Base-by-base conservation (phyloP, 1,140 invertebrate genomes). In the Drosophila gunungcola region DNA sequence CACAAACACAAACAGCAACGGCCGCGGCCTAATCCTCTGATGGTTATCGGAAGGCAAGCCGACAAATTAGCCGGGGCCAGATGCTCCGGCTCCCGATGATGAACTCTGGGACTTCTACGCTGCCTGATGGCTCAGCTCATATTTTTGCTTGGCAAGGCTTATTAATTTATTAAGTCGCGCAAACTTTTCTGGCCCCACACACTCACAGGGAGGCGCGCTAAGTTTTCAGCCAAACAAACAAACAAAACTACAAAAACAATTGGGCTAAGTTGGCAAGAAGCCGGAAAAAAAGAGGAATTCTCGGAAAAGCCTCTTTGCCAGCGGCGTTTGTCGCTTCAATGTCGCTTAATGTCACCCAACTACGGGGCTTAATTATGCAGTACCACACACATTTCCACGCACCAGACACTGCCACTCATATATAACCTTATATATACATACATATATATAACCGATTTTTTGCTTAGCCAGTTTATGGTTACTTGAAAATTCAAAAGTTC, bases 231-330 rank as follows among this genome's bases (percentile, higher is more conserved):
- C 79, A 56, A 56, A 52, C 78, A 76, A 83, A 86, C 73, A 86
- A 86, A 86, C 81, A 84, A 72, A 83, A 83, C 80, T 83, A 83
- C 67, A 70, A 70, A 83, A 79, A 81, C 60, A 75, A 75, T 65
- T 65, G 52, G 38, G 70, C 70, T 64, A 73, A 75, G 70, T 75
- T 75, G 73, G 73, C 72, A 74, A 53, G 65, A 60, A 73, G 54
- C 42, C 25, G 55, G 53, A 21, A 52, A 62, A 61, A 54, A 53
- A 42, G 36, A 48, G 13, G 10, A 67, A 67, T 57, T 75, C 42
- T 42, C 29, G 49, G 49, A 52, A 75, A 75, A 75, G 73, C 72
- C 73, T 75, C 72, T 75, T 75, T 75, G 73, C 73, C 73, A 65
- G 60, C 70, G 72, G 72, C 70, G 60, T 75, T 75, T 69, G 78